phyloP scores from a whole-genome alignment of 2,113 vertebrate genomes.

The Macrotus californicus region DNA sequence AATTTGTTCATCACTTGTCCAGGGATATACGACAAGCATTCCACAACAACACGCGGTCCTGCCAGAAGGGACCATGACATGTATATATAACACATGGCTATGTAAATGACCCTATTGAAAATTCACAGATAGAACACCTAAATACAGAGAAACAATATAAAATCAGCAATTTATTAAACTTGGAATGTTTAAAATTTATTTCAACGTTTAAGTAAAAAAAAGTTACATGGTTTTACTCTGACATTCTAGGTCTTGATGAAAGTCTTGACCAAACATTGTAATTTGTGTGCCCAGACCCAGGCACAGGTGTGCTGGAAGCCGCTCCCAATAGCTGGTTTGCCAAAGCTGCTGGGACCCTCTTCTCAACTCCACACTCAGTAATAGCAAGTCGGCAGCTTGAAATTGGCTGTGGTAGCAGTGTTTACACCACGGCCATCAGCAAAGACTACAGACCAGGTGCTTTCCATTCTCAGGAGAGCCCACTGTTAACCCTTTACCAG shows the following conservation, averaged over 20 bases:
- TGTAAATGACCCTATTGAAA: neutral
- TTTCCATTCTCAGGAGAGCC: neutral
- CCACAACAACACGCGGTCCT: too few species aligned
- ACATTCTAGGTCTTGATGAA: neutral
- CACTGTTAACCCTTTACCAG: neutral
- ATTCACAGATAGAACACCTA: neutral
- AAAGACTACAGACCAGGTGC: neutral
- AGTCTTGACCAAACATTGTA: neutral
- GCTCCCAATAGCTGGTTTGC: neutral
- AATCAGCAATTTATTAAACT: neutral
- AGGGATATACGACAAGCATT: too few species aligned
- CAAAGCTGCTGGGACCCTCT: neutral
- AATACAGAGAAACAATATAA: neutral
- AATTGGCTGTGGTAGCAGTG: rapidly evolving
- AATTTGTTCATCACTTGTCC: too few species aligned
- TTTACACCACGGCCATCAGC: neutral
- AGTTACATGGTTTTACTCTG: neutral
- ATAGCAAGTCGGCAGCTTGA: neutral
- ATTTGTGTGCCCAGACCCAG: neutral
- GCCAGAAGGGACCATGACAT: too few species aligned
- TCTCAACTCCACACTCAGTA: neutral
- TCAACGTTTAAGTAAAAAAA: neutral
- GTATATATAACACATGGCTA: neutral
- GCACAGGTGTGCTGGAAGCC: neutral
- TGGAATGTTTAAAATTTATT: neutral